Base-by-base conservation (phyloP, 2,113 vertebrate genomes). In the Atractosteus spatula region DNA sequence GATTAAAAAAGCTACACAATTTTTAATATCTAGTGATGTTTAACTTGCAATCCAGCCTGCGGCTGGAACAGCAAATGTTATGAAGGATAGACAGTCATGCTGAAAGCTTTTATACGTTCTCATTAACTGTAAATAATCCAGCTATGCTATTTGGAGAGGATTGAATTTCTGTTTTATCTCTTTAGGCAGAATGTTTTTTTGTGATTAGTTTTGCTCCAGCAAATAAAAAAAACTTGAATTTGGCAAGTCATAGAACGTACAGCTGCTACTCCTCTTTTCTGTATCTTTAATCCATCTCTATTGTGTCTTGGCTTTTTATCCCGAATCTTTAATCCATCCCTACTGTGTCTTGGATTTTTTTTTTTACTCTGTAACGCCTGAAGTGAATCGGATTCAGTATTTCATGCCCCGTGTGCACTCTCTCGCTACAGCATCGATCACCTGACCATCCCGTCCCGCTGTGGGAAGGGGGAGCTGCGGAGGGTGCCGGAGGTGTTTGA, bases 401-500 rank as follows among this genome's bases (percentile, higher is more conserved):
- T 13, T 45, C 56, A 8, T 2, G 55, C 12, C 43, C 16, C 29
- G 29, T 29, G 29, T 29, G 29, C 1, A 12, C 7, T 76, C 69
- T 69, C 56, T 54, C 56, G 78, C 45, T 65, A 0, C 69, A 99
- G 97, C 77, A 86, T 99, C 0, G 97, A 98, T 80, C 68, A 74
- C 12, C 80, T 99, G 74, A 92, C 87, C 0, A 91, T 99, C 69
- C 96, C 96, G 0, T 99, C 97, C 0, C 90, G 89, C 62, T 76
- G 92, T 11, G 97, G 96, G 47, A 97, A 96, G 76, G 95, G 94
- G 0, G 29, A 44, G 0, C 87, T 99, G 79, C 92, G 59, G 42
- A 91, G 97, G 3, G 69, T 99, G 71, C 80, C 89, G 0, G 97
- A 99, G 76, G 97, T 99, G 55, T 99, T 99, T 3, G 96, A 99